Evolutionary conservation across 2,888 invertebrate genomes (phyloP), one percentile per base, ranked within the genome.

Genomic region (Melinaea menophilus): DNA sequence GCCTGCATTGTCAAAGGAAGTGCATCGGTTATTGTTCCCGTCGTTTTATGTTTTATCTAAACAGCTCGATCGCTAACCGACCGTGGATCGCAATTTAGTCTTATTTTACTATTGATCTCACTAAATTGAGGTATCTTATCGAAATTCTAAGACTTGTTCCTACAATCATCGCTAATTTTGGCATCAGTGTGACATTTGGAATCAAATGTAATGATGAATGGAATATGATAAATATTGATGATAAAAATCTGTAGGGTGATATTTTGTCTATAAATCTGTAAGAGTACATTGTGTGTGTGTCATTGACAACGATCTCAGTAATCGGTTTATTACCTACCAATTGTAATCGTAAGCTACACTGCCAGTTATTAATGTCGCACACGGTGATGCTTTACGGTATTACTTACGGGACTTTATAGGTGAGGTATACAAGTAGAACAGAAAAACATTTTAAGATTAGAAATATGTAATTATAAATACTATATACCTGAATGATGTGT

Each of bases 21-120:
- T 86, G 85, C 86, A 86, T 88, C 86, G 82, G 85, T 88, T 88
- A 89, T 90, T 88, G 88, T 89, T 87, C 82, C 78, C 79, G 79
- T 84, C 74, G 84, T 79, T 82, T 84, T 79, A 76, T 75, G 76
- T 79, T 79, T 84, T 87, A 87, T 87, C 86, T 79, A 68, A 67
- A 69, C 77, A 76, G 78, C 72, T 75, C 75, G 73, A 87, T 87
- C 85, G 77, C 76, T 71, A 76, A 76, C 70, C 72, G 74, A 74
- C 75, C 73, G 75, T 75, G 75, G 77, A 79, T 80, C 78, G 81
- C 82, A 84, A 86, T 86, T 87, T 85, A 85, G 82, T 74, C 78
- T 81, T 81, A 80, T 85, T 85, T 81, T 80, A 78, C 79, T 82
- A 80, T 85, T 81, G 79, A 82, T 82, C 82, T 84, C 80, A 80